phyloP scores from a whole-genome alignment of 1,140 invertebrate species.

The Drosophila truncata region DNA sequence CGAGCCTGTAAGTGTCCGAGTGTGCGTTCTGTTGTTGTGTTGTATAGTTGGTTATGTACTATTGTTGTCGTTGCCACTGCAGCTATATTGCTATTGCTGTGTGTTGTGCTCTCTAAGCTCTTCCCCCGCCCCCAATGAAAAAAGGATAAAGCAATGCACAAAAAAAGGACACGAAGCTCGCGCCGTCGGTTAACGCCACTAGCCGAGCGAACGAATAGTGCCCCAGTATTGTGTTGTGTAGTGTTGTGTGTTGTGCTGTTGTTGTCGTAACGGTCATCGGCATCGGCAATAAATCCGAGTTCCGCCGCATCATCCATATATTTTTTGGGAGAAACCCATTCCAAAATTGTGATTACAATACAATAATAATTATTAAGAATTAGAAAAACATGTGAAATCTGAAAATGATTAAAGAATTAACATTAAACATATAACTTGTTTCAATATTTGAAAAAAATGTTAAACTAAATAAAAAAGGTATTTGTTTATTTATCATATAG shows the following conservation, averaged over 20 bases:
- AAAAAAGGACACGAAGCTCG: conserved; percentile 31
- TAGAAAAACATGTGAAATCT: not conserved
- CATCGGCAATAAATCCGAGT: conserved; percentile 2
- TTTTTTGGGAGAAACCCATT: not conserved
- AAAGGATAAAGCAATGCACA: conserved; percentile 10
- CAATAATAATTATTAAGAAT: not conserved
- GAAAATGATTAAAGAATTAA: not conserved
- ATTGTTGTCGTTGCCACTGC: conserved; percentile 56
- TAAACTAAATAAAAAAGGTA: no score
- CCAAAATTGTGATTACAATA: not conserved
- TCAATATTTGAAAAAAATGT: not conserved
- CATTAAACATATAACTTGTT: not conserved
- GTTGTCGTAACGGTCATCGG: conserved; percentile 28
- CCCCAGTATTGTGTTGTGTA: conserved; percentile 57
- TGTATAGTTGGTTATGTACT: conserved; percentile 60
- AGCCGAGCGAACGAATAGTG: conserved; percentile 18
- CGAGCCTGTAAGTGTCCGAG: conserved; percentile 40
- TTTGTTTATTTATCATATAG: no score
- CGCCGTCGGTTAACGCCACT: conserved; percentile 68
- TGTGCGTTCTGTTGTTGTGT: conserved; percentile 61
- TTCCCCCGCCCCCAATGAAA: conserved; percentile 42
- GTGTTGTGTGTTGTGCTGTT: conserved; percentile 56
- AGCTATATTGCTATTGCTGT: conserved; percentile 60
- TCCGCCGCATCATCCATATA: not conserved
- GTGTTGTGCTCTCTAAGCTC: conserved; percentile 65